Percentiles rank a stretch among this genome's conserved stretches.
These are phyloP conservation scores for Thalassaphorura encarpata DNA, from an alignment of 1,140 invertebrate genomes.

Conservation along the genomic window DNA sequence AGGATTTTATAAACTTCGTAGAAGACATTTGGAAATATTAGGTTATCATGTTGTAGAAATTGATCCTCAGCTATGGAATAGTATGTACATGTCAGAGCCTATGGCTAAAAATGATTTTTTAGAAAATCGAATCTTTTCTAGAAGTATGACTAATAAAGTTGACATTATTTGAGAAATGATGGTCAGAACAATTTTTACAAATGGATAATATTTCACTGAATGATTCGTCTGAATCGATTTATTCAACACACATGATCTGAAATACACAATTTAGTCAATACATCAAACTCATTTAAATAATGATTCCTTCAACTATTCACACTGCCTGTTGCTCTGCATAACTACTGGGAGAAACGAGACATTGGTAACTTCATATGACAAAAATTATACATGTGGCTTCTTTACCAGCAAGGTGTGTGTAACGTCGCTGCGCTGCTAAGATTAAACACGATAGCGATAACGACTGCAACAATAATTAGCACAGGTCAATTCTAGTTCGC, in stretches of 20 bases:
- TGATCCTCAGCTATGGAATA: constrained; percentile 45
- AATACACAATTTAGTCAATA: background rate
- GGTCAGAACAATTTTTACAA: background rate
- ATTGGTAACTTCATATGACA: no score
- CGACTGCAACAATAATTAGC: no score
- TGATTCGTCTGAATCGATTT: background rate
- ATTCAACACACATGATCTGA: background rate
- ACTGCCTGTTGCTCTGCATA: no score
- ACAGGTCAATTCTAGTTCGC: no score
- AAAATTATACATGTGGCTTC: no score
- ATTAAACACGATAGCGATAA: no score
- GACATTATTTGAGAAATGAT: background rate
- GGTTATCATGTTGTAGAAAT: constrained; percentile 47
- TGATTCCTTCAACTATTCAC: no score
- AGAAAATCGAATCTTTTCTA: constrained; percentile 34
- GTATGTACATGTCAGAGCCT: constrained; percentile 39
- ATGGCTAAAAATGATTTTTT: constrained; percentile 39
- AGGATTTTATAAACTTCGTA: constrained; percentile 32
- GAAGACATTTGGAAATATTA: constrained; percentile 50
- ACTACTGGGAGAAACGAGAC: no score
- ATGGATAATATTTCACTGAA: background rate
- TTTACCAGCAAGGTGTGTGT: no score
- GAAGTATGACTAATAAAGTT: background rate
- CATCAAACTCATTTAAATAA: background rate
- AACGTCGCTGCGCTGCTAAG: no score